Conservation (phyloP, 2,888 invertebrate species). For the Selenia dentaria region DNA sequence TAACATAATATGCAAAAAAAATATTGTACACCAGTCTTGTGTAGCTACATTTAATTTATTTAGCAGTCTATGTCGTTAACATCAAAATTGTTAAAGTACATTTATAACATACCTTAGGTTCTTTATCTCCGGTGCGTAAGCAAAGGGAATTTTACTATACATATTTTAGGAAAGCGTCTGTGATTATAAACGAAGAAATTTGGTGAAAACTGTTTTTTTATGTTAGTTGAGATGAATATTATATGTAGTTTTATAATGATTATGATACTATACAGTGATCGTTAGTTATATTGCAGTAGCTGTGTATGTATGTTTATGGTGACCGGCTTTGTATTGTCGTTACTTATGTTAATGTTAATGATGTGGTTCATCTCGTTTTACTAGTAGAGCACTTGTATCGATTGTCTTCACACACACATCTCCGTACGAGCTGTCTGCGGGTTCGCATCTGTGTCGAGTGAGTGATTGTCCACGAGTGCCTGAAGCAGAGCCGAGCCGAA, state of each 20-base stretch:
- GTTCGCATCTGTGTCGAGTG: conserved; percentile 38
- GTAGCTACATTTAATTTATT: conserved; percentile 81
- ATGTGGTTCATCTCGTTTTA: conserved; percentile 29
- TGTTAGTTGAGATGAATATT: conserved; percentile 67
- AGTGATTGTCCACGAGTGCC: not conserved
- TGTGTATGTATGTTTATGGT: conserved; percentile 32
- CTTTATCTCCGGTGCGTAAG: conserved; percentile 69
- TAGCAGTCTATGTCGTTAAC: conserved; percentile 68
- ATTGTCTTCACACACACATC: conserved; percentile 33
- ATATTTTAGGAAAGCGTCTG: conserved; percentile 84
- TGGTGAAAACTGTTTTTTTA: conserved; percentile 73
- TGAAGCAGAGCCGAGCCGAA: conserved; percentile 10
- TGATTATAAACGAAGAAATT: conserved; percentile 83
- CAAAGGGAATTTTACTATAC: conserved; percentile 61
- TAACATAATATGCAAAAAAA: conserved; percentile 61
- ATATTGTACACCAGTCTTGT: conserved; percentile 69
- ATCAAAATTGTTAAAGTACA: conserved; percentile 68
- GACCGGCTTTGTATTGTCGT: conserved; percentile 20
- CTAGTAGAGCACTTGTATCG: conserved; percentile 44
- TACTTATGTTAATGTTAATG: conserved; percentile 27
- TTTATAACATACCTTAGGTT: conserved; percentile 63
- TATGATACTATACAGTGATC: conserved; percentile 44
- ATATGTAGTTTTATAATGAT: conserved; percentile 51
- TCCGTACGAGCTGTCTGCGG: conserved; percentile 40
- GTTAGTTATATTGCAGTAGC: conserved; percentile 58